Conservation (phyloP, 2,113 vertebrate genomes). For the Numida meleagris region DNA sequence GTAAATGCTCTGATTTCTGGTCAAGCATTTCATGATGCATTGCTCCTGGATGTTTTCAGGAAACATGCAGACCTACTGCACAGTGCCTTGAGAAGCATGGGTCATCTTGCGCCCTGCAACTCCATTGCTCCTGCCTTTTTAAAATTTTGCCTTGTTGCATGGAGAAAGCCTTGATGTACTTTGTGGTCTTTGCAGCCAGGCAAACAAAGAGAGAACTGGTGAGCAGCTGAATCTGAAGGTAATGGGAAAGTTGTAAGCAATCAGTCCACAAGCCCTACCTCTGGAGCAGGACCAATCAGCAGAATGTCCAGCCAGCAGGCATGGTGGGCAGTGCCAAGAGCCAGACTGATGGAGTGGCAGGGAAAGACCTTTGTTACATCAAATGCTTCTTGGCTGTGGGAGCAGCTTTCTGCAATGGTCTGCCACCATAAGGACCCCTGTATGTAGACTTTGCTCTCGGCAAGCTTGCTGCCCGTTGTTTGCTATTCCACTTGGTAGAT, state of each 20-base stretch:
- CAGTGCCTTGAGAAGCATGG: not conserved
- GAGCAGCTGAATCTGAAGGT: not conserved
- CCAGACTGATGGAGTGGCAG: not conserved
- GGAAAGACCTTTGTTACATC: not conserved
- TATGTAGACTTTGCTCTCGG: not conserved
- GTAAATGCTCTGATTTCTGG: not conserved
- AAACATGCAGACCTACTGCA: not conserved
- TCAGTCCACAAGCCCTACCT: not conserved
- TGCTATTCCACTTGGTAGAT: not conserved
- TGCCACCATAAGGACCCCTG: not conserved
- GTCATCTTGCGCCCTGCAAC: not conserved
- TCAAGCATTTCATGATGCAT: not conserved
- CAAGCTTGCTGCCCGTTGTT: not conserved
- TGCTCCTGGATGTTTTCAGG: not conserved
- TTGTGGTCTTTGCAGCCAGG: not conserved
- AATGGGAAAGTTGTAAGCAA: not conserved
- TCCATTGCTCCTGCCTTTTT: not conserved
- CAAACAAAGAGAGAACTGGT: not conserved
- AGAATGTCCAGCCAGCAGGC: not conserved
- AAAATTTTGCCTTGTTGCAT: not conserved
- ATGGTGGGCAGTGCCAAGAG: too few species aligned
- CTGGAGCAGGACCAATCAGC: not conserved
- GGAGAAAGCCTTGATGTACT: not conserved
- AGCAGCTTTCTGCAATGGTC: not conserved
- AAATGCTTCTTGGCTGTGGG: not conserved